Base-by-base conservation (phyloP, 2,888 invertebrate species). In the Scaptomyza parva region DNA sequence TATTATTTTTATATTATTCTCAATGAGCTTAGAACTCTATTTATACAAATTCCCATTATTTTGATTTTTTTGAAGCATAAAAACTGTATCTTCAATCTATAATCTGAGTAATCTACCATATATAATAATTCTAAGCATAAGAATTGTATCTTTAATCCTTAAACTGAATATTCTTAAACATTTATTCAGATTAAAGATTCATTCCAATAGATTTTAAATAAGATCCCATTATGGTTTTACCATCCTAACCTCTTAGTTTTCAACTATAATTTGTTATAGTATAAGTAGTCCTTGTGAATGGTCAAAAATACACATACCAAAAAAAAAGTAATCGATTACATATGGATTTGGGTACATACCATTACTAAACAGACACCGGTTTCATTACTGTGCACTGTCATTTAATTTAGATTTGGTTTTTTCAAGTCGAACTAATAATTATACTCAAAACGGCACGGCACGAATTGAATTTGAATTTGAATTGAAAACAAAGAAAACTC, bases 371-470 rank as follows among this genome's bases (percentile, higher is more conserved):
- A 90, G 88, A 90, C 89, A 90, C 89, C 90, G 88, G 84, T 90
- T 77, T 90, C 90, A 90, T 90, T 90, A 90, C 90, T 90, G 88
- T 90, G 90, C 90, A 90, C 90, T 90, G 90, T 90, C 90, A 90
- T 90, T 90, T 90, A 90, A 90, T 88, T 86, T 81, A 12, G 66
- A 66, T 85, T 85, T 84, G 80, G 65, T 57, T 86, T 79, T 77
- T 14, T 66, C 53, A 70, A 76, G 55, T 80, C 43, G 66, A 80
- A 83, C 74, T 86, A 67, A 71, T 77, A 86, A 83, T 80, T 62
- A 68, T 69, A 44, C 53, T 70, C 22, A 24, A 44, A 53, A 55
- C 59, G 70, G 70, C 74, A 62, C 74, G 55, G 55, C 58, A 60
- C 74, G 69, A 59, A 24, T 52, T 40, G 45, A 52, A 53, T 39